Base-by-base conservation (phyloP, 2,113 vertebrate genomes). In the Chaenogobius annularis region DNA sequence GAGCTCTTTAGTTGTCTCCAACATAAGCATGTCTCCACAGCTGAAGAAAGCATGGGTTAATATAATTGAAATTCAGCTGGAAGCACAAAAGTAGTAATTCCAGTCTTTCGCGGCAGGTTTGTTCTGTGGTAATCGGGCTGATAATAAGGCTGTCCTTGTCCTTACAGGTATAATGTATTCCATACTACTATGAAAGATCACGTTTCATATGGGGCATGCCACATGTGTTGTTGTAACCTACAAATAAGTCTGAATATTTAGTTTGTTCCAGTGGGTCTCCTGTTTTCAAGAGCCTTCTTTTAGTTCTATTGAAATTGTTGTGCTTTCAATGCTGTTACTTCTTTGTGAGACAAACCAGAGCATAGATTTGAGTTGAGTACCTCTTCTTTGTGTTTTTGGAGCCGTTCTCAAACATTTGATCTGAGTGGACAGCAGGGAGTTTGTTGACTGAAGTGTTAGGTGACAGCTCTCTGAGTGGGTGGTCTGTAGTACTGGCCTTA, bases 401-500 rank as follows among this genome's bases (percentile, higher is more conserved):
- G 66, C 69, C 40, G 43, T 75, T 81, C 55, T 77, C 66, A 84
- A 62, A 58, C 66, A 44, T 74, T 40, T 72, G 56, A 82, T 74
- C 75, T 5, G 10, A 70, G 46, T 37, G 63, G 76, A 80, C 64
- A 71, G 52, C 43, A 68, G 55, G 70, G 68, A 68, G 70, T 20
- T 54, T 72, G 3, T 17, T 58, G 37, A 76, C 43, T 73, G 73
- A 63, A 73, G 52, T 54, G 26, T 55, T 3, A 7, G 31, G 56
- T 72, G 70, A 64, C 66, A 31, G 44, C 66, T 48, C 65, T 48
- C 66, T 47, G 22, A 46, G 31, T 20, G 35, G 35, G 15, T 65
- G 72, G 46, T 58, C 64, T 54, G 40, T 50, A 35, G 23, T 69
- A 13, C 50, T 40, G 31, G 17, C 19, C 75, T 23, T 9, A n/a